Evolutionary conservation across 2,113 vertebrate species (phyloP), one percentile per base, ranked within the genome.

Genomic region (Himantopus leucocephalus): DNA sequence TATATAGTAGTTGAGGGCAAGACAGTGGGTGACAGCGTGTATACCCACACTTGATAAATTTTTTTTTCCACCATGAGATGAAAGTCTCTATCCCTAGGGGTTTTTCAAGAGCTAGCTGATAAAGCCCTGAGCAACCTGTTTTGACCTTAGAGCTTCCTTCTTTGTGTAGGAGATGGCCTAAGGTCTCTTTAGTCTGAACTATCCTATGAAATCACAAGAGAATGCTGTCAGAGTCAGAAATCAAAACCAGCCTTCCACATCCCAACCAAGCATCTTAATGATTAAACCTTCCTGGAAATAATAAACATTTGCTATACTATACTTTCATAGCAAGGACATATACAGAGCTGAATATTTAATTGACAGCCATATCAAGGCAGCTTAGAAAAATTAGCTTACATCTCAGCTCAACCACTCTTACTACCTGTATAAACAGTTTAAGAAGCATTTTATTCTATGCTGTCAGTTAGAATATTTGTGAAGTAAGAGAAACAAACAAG

Each of bases 1-100:
- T 16, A 7, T 10, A 3, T 1, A 45, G 8, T 0, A 55, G 18
- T 8, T 16, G 12, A 18, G 7, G 3, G 13, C 6, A 6, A 89
- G 23, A n/a, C 35, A 75, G 21, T 9, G 20, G 15, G 21, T 47
- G 11, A 80, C 14, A 21, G 14, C 14, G 14, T 13, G 2, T 21
- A 68, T 14, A 41, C 1, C 17, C 22, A 59, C 15, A 58, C 6
- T 6, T 17, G 16, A 1, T 48, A 73, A 68, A 48, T 4, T 52
- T 77, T 48, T 58, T 64, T 48, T 10, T 9, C 53, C 27, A 48
- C 21, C 23, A 12, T 11, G 24, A 53, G 5, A 27, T 68, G 2
- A 34, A 86, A 32, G 7, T 29, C 48, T 72, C 58, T 14, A 63
- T 14, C 9, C 4, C 20, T 20, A 9, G 0, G 12, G 3, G 2